A percentile compares a stretch with the other conserved stretches of the same genome.
Evolutionary conservation across 2,113 vertebrate genomes (phyloP).

Genomic region (Fulmarus glacialis): DNA sequence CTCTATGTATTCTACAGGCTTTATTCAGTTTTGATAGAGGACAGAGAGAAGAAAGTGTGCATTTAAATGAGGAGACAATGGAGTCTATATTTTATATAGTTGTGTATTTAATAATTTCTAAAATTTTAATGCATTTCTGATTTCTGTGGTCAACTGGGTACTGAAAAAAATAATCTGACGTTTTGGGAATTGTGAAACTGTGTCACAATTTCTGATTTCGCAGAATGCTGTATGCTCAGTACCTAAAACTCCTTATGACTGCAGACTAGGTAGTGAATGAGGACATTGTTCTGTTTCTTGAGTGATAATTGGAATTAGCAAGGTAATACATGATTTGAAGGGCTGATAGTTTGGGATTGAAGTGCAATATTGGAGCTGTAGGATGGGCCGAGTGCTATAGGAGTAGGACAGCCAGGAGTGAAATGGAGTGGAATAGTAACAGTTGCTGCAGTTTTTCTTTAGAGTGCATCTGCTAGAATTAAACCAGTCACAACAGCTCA

Average conservation of each 20-base stretch:
- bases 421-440: neutral
- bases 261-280: neutral
- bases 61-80: neutral
- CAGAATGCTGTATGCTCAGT: neutral
- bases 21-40: neutral
- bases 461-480: neutral
- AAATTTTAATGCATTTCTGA: neutral
- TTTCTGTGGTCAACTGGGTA: neutral
- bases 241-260: neutral
- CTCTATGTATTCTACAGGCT: neutral
- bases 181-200: neutral
- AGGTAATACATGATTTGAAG: neutral
- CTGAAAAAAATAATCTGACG: neutral
- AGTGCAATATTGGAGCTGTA: neutral
- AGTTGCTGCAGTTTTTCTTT: neutral
- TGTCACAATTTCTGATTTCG: neutral
- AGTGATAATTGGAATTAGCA: neutral
- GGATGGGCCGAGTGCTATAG: neutral
- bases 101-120: neutral
- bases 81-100: neutral
- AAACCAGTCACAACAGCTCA: neutral
- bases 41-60: neutral
- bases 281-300: neutral
- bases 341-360: neutral
- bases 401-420: neutral